A percentile compares a stretch with the other conserved stretches of the same genome.
These are phyloP conservation scores for Gallinago jamesoni DNA, from an alignment of 2,113 vertebrate species.

Conservation along the genomic window DNA sequence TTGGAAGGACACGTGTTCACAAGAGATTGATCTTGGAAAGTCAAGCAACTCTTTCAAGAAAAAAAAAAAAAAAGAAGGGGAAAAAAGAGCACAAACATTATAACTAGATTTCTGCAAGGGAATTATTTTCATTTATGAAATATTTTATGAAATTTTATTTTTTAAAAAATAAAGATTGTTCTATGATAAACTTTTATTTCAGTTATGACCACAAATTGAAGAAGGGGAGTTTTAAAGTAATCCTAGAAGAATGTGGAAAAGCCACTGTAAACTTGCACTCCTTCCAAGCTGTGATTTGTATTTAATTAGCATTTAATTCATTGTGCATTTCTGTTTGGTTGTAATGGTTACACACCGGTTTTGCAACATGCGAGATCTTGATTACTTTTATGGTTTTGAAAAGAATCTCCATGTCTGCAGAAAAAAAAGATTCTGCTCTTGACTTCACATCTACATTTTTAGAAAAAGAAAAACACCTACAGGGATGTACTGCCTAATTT, in stretches of 20 bases:
- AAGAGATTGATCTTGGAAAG: neutral
- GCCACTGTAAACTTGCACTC: neutral
- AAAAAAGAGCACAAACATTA: neutral
- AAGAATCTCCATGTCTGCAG: neutral
- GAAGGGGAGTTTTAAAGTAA: neutral
- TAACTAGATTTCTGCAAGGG: neutral
- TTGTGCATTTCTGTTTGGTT: constrained; percentile 23
- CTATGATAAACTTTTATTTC: neutral
- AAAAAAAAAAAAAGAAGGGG: neutral
- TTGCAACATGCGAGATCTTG: constrained; percentile 17
- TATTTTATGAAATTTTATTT: neutral
- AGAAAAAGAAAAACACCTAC: neutral
- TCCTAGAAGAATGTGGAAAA: neutral
- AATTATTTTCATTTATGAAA: neutral
- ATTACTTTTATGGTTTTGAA: neutral
- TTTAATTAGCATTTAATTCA: constrained; percentile 61
- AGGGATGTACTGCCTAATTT: neutral
- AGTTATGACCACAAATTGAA: neutral
- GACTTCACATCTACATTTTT: neutral
- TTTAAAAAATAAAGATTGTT: neutral
- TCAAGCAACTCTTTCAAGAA: neutral
- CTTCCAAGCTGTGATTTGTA: constrained; percentile 57
- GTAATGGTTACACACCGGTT: constrained; percentile 35
- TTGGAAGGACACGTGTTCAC: neutral
- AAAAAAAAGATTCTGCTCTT: neutral